Conservation (phyloP, 2,888 invertebrate genomes). For the Rhingia campestris region DNA sequence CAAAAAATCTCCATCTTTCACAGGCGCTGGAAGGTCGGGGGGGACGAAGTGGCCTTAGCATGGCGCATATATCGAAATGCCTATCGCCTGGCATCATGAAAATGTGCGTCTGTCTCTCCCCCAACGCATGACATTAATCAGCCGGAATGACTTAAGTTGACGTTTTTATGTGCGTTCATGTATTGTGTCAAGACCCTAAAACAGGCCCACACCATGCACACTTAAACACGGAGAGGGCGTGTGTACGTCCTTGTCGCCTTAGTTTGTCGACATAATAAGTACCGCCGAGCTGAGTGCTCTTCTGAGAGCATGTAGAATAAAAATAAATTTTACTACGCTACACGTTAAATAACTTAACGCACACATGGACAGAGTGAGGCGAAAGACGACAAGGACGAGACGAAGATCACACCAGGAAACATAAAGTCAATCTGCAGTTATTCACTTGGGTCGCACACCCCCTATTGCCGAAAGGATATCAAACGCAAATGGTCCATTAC, state of each 20-base stretch:
- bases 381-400: conserved; percentile 15
- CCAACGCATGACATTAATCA: conserved; percentile 69
- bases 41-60: conserved; percentile 21
- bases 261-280: conserved; percentile 39
- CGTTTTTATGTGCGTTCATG: conserved; percentile 69
- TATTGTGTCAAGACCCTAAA: conserved; percentile 60
- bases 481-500: conserved; percentile 70
- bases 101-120: conserved; percentile 52
- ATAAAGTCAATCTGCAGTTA: conserved; percentile 68
- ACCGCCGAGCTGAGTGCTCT: conserved; percentile 59
- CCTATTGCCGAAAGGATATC: conserved; percentile 61
- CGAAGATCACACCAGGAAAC: conserved; percentile 52
- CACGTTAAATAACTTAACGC: conserved; percentile 70
- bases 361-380: conserved; percentile 11
- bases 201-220: conserved; percentile 29
- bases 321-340: conserved; percentile 69
- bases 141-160: conserved; percentile 69
- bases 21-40: neutral
- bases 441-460: conserved; percentile 49
- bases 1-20: neutral
- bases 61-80: conserved; percentile 34
- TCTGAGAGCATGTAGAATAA: conserved; percentile 53
- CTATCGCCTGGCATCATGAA: conserved; percentile 32
- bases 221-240: conserved; percentile 6
- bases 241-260: conserved; percentile 7